These are phyloP conservation scores for Ommatoiulus sabulosus DNA, from an alignment of 2,888 invertebrate species.

Conservation along the genomic window DNA sequence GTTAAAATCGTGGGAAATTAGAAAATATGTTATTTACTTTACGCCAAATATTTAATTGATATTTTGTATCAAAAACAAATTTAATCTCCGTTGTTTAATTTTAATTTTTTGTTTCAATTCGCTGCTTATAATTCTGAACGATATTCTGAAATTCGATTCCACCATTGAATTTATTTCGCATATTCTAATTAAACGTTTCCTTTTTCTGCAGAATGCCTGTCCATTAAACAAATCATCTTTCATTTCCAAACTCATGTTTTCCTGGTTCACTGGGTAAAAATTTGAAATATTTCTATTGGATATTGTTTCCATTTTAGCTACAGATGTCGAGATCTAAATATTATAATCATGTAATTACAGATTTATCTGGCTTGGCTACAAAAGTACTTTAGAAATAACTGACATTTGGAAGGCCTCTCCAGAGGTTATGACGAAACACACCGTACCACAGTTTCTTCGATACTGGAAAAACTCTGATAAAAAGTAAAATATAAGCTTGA, in stretches of 20 bases:
- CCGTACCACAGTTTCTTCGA: conserved; percentile 85
- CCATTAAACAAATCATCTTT: conserved; percentile 53
- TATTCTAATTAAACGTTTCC: neutral
- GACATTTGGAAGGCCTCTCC: conserved; percentile 93
- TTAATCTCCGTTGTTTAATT: too few species aligned
- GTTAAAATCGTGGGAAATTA: too few species aligned
- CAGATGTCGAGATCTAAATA: neutral
- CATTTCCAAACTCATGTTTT: conserved; percentile 51
- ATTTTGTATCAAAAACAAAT: too few species aligned
- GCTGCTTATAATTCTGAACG: too few species aligned
- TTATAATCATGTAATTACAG: neutral
- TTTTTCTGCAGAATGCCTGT: conserved; percentile 51
- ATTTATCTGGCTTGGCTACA: conserved; percentile 75
- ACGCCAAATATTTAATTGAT: too few species aligned
- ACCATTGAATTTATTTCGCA: neutral
- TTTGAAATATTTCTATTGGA: too few species aligned
- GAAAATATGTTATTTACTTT: too few species aligned
- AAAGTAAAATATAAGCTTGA: neutral
- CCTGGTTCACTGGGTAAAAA: conserved; percentile 54
- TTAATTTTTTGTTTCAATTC: too few species aligned
- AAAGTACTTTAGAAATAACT: conserved; percentile 80
- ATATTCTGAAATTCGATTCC: too few species aligned
- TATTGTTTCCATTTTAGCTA: neutral
- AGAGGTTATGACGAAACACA: conserved; percentile 81
- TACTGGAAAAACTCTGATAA: conserved; percentile 75